Evolutionary conservation across 2,888 invertebrate genomes (phyloP).

Genomic region (Harpalus rubripes): DNA sequence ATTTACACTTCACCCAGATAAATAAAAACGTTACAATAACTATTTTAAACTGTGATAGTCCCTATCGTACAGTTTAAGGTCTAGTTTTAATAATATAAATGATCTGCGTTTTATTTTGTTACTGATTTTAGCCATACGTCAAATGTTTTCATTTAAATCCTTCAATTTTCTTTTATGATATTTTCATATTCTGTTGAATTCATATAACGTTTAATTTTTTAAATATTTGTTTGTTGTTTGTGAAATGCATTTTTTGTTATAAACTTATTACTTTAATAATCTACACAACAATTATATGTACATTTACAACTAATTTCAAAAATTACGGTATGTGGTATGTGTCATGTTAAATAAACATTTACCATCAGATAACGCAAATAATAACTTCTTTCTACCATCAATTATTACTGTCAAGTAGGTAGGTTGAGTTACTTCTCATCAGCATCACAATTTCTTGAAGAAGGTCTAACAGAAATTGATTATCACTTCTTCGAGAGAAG

Average conservation of each 20-base stretch:
- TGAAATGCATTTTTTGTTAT: neutral
- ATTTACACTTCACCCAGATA: too few relatives aligned
- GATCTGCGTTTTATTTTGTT: too few relatives aligned
- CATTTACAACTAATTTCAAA: constrained; percentile 36
- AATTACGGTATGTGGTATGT: constrained; percentile 9
- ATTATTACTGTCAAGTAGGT: constrained; percentile 31
- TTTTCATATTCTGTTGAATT: neutral
- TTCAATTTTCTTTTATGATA: neutral
- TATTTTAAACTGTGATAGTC: too few relatives aligned
- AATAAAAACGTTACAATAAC: too few relatives aligned
- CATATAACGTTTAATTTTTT: neutral
- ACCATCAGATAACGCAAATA: constrained; percentile 33
- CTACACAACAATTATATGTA: constrained; percentile 36
- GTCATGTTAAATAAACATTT: constrained; percentile 27
- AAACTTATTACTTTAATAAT: neutral
- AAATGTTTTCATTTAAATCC: too few relatives aligned
- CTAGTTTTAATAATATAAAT: too few relatives aligned
- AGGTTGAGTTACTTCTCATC: neutral
- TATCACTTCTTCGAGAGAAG: constrained; percentile 11
- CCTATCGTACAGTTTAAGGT: too few relatives aligned
- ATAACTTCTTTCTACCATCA: constrained; percentile 22
- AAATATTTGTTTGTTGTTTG: too few relatives aligned
- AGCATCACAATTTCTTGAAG: constrained; percentile 26
- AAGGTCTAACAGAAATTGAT: constrained; percentile 34
- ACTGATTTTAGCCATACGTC: too few relatives aligned